Evolutionary conservation across 1,140 invertebrate species (phyloP).

Genomic region (Pseudoatta argentina): DNA sequence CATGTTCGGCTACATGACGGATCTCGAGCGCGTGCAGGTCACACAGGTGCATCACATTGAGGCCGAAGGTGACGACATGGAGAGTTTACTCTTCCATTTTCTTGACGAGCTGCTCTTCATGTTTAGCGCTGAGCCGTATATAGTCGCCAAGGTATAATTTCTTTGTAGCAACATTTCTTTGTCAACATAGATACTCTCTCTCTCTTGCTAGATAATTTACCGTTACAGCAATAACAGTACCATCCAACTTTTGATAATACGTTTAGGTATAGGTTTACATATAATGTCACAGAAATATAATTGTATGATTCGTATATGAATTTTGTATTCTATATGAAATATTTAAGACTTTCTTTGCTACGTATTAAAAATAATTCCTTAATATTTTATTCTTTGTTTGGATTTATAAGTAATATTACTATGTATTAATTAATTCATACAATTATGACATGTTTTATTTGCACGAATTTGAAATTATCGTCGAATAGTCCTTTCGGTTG

Average conservation of each 20-base stretch:
- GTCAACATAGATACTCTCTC: not conserved
- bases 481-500: not conserved
- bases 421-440: not conserved
- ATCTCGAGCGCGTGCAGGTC: conserved; percentile 95
- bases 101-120: conserved; percentile 97
- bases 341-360: not conserved
- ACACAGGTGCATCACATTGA: conserved; percentile 92
- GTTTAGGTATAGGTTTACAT: too few relatives aligned
- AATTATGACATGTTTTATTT: not conserved
- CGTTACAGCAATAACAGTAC: not conserved
- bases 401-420: not conserved
- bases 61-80: conserved; percentile 94
- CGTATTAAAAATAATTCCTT: not conserved
- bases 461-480: not conserved
- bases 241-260: not conserved
- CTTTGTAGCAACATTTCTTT: too few relatives aligned
- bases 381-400: not conserved
- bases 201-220: not conserved
- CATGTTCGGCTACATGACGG: conserved; percentile 99
- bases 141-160: conserved; percentile 89
- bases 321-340: not conserved
- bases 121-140: conserved; percentile 96
- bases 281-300: not conserved
- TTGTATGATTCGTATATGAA: not conserved
- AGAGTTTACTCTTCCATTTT: conserved; percentile 96